Conservation (phyloP, 2,888 invertebrate species). For the Microplitis deprimator region DNA sequence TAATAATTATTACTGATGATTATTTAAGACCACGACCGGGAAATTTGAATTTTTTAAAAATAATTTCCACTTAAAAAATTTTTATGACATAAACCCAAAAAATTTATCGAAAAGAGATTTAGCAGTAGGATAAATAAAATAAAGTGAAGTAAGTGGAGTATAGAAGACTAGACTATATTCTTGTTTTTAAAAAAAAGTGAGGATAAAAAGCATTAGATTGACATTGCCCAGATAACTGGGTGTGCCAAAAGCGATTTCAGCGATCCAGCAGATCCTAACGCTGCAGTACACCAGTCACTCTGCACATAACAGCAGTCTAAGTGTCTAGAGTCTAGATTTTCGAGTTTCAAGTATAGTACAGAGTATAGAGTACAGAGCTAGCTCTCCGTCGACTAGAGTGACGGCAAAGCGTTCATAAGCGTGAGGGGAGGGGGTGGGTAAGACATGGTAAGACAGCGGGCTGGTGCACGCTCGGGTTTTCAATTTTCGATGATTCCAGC, state of each 20-base stretch:
- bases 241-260: neutral
- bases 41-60: no score
- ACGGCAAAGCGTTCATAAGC: neutral
- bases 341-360: neutral
- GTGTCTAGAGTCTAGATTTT: neutral
- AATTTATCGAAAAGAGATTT: no score
- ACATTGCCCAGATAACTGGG: slow-evolving; percentile 16
- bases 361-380: neutral
- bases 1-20: no score
- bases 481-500: slow-evolving; percentile 71
- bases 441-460: neutral
- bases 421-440: neutral
- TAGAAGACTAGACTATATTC: no score
- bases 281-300: neutral
- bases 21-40: no score
- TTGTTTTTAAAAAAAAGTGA: no score
- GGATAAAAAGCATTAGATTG: neutral
- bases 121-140: no score
- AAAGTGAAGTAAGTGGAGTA: no score
- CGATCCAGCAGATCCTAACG: neutral
- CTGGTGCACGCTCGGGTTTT: slow-evolving; percentile 56
- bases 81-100: no score
- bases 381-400: neutral
- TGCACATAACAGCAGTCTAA: neutral
- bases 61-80: no score